These are phyloP conservation scores for Drosophila yooni DNA, from an alignment of 2,888 invertebrate species.

Conservation along the genomic window DNA sequence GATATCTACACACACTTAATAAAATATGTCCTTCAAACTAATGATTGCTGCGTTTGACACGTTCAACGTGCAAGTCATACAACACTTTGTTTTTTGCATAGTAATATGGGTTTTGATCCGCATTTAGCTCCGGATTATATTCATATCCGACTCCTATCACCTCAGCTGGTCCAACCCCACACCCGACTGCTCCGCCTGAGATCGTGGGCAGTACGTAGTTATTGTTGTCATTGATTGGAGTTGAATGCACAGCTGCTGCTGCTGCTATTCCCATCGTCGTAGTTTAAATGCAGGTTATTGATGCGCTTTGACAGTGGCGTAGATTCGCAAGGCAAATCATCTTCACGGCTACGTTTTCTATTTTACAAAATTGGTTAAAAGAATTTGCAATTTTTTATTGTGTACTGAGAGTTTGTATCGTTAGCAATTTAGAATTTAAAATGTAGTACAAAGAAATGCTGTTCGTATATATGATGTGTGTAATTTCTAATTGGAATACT, in stretches of 20 bases:
- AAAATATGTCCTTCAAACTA: conserved; percentile 49
- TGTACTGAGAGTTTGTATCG: not conserved
- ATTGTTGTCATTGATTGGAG: conserved; percentile 60
- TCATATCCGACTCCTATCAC: conserved; percentile 37
- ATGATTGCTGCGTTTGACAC: conserved; percentile 87
- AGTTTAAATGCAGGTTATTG: conserved; percentile 92
- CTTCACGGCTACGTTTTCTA: conserved; percentile 92
- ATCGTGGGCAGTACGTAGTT: conserved; percentile 52
- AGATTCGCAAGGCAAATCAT: conserved; percentile 90
- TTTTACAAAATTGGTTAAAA: conserved; percentile 1
- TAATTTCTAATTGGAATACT: conserved; percentile 45
- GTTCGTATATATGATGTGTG: conserved; percentile 15
- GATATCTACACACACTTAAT: conserved; percentile 5
- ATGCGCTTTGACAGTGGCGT: conserved; percentile 95
- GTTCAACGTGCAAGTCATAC: conserved; percentile 93
- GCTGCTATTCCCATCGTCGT: conserved; percentile 72
- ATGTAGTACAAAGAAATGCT: conserved; percentile 15
- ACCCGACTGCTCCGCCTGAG: conserved; percentile 27
- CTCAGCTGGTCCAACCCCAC: conserved; percentile 40
- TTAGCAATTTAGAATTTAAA: not conserved
- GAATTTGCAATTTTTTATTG: not conserved
- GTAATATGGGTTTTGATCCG: conserved; percentile 93
- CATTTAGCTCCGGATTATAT: conserved; percentile 91
- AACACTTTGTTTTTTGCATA: conserved; percentile 94
- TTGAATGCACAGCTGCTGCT: conserved; percentile 67